Percentiles rank a stretch among this genome's conserved stretches.
Evolutionary conservation across 2,797 vertebrate genomes (phyloP).

Genomic region (Melanitta fusca): DNA sequence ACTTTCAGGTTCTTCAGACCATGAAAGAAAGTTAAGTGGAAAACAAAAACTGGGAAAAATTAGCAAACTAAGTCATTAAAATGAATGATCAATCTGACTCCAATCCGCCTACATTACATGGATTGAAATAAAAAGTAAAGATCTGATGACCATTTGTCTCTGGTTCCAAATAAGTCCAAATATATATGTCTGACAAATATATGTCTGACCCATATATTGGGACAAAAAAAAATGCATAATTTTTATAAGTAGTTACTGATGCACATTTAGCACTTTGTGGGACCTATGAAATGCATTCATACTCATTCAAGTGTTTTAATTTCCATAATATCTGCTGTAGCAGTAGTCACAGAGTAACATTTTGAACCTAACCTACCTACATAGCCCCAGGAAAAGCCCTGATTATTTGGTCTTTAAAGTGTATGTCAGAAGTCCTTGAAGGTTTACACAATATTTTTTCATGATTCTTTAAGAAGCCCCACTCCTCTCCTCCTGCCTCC

Average conservation of each 20-base stretch:
- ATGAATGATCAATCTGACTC: neutral
- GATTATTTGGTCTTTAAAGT: neutral
- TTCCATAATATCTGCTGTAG: neutral
- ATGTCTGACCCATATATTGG: neutral
- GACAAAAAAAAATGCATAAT: neutral
- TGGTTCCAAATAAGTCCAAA: neutral
- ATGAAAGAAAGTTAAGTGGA: neutral
- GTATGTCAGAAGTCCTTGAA: neutral
- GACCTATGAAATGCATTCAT: neutral
- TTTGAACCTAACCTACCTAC: neutral
- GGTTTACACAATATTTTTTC: neutral
- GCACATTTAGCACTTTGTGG: neutral
- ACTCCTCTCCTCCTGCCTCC: too few relatives aligned
- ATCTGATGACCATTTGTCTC: neutral
- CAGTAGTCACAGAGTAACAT: neutral
- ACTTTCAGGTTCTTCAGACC: slow-evolving; percentile 4
- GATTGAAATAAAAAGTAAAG: neutral
- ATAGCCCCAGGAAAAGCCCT: neutral
- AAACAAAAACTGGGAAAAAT: slow-evolving; percentile 9
- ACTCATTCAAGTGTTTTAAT: slow-evolving; percentile 23
- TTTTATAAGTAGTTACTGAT: neutral
- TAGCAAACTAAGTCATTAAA: slow-evolving; percentile 27
- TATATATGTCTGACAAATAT: too few relatives aligned
- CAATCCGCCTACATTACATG: neutral
- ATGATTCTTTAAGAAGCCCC: neutral